Conservation (phyloP, 1,140 invertebrate genomes). For the Meloidogyne floridensis region DNA sequence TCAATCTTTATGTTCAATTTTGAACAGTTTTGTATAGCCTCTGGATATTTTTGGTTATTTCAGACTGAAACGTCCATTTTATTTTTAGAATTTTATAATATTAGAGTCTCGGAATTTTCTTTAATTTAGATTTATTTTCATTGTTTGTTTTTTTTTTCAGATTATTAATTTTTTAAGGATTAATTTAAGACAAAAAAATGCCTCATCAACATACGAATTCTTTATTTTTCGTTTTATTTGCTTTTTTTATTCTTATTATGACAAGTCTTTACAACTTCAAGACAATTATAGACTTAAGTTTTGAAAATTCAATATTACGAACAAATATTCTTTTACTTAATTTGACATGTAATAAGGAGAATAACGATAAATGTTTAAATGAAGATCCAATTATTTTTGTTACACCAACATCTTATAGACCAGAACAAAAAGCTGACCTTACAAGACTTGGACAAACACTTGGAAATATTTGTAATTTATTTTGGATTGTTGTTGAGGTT, state of each 20-base stretch:
- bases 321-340: background rate
- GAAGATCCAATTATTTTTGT: slow-evolving; percentile 71
- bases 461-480: slow-evolving; percentile 71
- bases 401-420: slow-evolving; percentile 86
- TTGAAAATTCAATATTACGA: background rate
- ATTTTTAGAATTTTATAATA: too few species aligned
- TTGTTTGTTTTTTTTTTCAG: too few species aligned
- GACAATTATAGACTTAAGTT: background rate
- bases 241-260: background rate
- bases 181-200: background rate
- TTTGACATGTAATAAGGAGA: background rate
- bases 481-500: slow-evolving; percentile 62
- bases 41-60: too few species aligned
- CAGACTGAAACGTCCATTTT: too few species aligned
- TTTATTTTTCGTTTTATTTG: background rate
- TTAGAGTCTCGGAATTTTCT: too few species aligned
- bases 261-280: background rate
- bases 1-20: too few species aligned
- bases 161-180: too few species aligned
- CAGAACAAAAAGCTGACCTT: slow-evolving; percentile 91
- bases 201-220: background rate
- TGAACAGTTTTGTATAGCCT: too few species aligned
- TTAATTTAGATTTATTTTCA: too few species aligned
- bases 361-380: background rate
- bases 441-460: slow-evolving; percentile 84